Conservation (phyloP, 2,888 invertebrate species). For the Sinhomidia bicolor region DNA sequence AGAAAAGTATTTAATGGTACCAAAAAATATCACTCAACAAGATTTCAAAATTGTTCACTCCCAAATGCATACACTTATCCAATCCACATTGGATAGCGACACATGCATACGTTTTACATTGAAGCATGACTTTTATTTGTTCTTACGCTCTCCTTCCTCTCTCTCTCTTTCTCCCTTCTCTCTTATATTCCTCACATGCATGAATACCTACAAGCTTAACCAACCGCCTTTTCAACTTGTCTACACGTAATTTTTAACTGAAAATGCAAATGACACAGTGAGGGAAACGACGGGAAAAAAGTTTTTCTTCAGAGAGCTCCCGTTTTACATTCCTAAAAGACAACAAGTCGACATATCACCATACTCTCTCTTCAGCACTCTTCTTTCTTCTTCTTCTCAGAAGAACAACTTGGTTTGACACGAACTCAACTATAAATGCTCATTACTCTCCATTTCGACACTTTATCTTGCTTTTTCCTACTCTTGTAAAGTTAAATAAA, state of each 20-base stretch:
- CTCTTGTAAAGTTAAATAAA: constrained; percentile 29
- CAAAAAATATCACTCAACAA: constrained; percentile 68
- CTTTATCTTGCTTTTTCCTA: constrained; percentile 42
- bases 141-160: constrained; percentile 15
- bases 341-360: constrained; percentile 60
- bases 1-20: constrained; percentile 64
- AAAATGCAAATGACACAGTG: constrained; percentile 64
- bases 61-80: constrained; percentile 50
- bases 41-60: constrained; percentile 65
- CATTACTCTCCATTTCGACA: constrained; percentile 65
- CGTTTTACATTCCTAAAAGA: constrained; percentile 65
- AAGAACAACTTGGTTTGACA: constrained; percentile 38
- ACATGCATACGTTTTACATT: constrained; percentile 43
- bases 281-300: constrained; percentile 7
- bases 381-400: not conserved
- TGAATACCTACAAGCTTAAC: constrained; percentile 53
- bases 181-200: constrained; percentile 29
- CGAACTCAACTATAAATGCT: constrained; percentile 56
- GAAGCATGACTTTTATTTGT: constrained; percentile 45
- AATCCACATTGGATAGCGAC: constrained; percentile 45
- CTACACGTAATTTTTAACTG: constrained; percentile 55
- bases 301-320: constrained; percentile 46
- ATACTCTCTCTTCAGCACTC: not conserved
- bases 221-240: constrained; percentile 57
- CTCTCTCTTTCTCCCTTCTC: not conserved